Percentiles rank a stretch among this genome's conserved stretches.
These are phyloP conservation scores for Pogonomyrmex barbatus DNA, from an alignment of 1,140 invertebrate species.

Conservation along the genomic window DNA sequence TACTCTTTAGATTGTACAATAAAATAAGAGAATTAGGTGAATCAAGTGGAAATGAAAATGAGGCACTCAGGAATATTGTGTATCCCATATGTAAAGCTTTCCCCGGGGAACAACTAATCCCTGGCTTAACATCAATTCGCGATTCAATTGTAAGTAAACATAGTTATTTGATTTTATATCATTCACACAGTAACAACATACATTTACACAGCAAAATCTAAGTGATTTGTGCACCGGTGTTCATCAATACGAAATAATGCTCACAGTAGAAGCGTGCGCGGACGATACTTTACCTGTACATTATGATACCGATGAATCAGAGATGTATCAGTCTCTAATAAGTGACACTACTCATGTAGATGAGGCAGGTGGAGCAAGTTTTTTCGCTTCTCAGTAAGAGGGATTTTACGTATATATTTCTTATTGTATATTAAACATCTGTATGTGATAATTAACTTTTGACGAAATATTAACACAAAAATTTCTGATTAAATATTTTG, in stretches of 20 bases:
- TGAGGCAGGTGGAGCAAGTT: constrained; percentile 79
- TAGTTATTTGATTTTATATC: constrained; percentile 18
- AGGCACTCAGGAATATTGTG: constrained; percentile 80
- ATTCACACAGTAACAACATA: background rate
- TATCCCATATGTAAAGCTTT: constrained; percentile 81
- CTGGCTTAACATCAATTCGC: constrained; percentile 79
- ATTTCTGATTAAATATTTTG: constrained; percentile 10
- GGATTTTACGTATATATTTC: constrained; percentile 11
- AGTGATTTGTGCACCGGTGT: constrained; percentile 82
- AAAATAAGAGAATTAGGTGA: constrained; percentile 81
- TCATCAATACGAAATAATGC: constrained; percentile 80
- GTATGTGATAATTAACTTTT: background rate
- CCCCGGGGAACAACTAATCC: constrained; percentile 78
- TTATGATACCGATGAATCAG: constrained; percentile 82
- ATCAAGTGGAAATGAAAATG: constrained; percentile 77
- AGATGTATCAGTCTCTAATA: constrained; percentile 82
- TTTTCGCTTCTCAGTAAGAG: constrained; percentile 76
- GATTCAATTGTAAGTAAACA: constrained; percentile 80
- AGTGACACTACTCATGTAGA: constrained; percentile 80
- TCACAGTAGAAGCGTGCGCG: constrained; percentile 81
- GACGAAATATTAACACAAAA: background rate
- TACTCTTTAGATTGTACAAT: constrained; percentile 78
- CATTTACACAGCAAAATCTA: constrained; percentile 81
- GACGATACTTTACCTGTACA: constrained; percentile 83
- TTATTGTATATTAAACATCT: background rate